These are phyloP conservation scores for Dasyurus viverrinus DNA, from an alignment of 2,113 vertebrate genomes.

Conservation along the genomic window DNA sequence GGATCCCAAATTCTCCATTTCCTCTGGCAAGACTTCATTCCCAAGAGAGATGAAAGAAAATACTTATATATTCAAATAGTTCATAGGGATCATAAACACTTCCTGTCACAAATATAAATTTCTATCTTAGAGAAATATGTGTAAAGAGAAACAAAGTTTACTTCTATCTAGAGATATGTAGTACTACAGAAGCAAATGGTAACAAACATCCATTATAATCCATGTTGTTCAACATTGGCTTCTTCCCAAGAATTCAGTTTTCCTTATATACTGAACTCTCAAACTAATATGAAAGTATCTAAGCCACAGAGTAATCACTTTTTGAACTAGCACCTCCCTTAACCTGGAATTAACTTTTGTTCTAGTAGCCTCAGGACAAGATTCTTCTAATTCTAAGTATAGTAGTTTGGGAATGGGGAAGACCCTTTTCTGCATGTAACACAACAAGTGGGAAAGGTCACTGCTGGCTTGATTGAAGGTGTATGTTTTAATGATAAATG, in stretches of 20 bases:
- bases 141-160: constrained; percentile 5
- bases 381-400: constrained; percentile 19
- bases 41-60: neutral
- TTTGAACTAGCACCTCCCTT: neutral
- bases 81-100: neutral
- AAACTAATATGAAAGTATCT: constrained; percentile 12
- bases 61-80: neutral
- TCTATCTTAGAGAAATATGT: constrained; percentile 13
- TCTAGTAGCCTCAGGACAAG: constrained; percentile 22
- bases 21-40: neutral
- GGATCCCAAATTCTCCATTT: neutral
- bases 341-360: constrained; percentile 7
- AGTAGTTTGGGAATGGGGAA: neutral
- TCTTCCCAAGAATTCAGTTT: neutral
- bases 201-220: neutral
- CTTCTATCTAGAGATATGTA: neutral
- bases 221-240: neutral
- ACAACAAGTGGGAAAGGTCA: constrained; percentile 9
- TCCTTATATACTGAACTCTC: neutral
- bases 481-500: constrained; percentile 64
- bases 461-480: constrained; percentile 36
- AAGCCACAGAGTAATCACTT: neutral
- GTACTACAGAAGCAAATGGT: neutral
- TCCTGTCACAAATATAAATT: constrained; percentile 8
- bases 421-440: neutral